Base-by-base conservation (phyloP, 2,797 vertebrate genomes). In the Lithobates pipiens region DNA sequence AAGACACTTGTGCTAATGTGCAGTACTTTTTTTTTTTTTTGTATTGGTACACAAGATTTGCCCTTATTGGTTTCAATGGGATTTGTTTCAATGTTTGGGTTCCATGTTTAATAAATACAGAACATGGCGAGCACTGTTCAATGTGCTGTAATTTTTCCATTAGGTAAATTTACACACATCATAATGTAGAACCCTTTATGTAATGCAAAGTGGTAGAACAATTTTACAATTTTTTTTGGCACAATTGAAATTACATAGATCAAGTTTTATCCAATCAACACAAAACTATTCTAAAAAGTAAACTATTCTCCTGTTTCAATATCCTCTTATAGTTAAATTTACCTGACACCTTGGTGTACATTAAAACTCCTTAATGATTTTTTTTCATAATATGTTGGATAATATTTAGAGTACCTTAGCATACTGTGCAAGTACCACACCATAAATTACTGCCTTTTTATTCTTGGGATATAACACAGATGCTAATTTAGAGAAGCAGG, bases 381-480 rank as follows among this genome's bases (percentile, higher is more conserved):
- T 78, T 69, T 32, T 1, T 39, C 29, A 65, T 36, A 67, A 27
- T 10, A 73, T 21, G 25, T 27, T 74, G 13, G 39, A 78, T 78
- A 63, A 73, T 74, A 74, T 65, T 74, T 63, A 82, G 34, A 27
- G 32, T n/a, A 27, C 46, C 46, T 85, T 75, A 75, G 23, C 70
- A 21, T 72, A 79, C 70, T 73, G n/a, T 73, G 44, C 54, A 74
- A 74, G 29, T 75, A 42, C 23, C 23, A 77, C n/a, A 63, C 39
- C 54, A 76, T 72, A 82, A 82, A 86, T 77, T 73, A 36, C 27
- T 65, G 5, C 44, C 74, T 81, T 86, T 46, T 71, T 23, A 76
- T 61, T 67, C 34, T 42, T 85, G 65, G 44, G 27, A 21, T 73
- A 50, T 39, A 71, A 69, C 29, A 82, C 57, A 65, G 57, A 13